Percentiles rank a stretch among this genome's conserved stretches.
Conservation (phyloP, 2,797 vertebrate genomes). For the Hydrocynus forskahlii region DNA sequence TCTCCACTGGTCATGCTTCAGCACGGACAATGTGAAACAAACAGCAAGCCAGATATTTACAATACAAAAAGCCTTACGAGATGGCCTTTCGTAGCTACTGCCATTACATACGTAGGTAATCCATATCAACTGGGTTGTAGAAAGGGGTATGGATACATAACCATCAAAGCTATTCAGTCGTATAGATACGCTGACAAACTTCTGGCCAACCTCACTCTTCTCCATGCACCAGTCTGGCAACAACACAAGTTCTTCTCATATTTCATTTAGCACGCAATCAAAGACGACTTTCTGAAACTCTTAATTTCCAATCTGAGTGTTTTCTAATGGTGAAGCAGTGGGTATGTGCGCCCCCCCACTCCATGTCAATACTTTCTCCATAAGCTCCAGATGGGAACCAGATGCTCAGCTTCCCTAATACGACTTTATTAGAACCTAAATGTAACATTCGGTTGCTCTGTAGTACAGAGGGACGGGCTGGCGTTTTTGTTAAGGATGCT, state of each 20-base stretch:
- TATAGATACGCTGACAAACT: background rate
- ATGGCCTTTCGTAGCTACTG: background rate
- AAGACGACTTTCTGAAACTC: background rate
- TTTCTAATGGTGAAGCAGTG: slow-evolving; percentile 41
- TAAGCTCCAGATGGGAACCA: slow-evolving; percentile 63
- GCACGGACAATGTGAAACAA: background rate
- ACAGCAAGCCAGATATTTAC: background rate
- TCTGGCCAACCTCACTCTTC: background rate
- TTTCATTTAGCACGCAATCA: slow-evolving; percentile 41
- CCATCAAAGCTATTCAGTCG: background rate
- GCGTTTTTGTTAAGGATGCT: slow-evolving; percentile 64
- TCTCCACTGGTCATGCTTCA: background rate
- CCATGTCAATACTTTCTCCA: slow-evolving; percentile 44
- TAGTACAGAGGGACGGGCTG: slow-evolving; percentile 53
- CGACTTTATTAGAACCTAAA: slow-evolving; percentile 65
- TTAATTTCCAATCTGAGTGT: slow-evolving; percentile 42
- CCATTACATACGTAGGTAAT: background rate
- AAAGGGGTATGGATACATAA: background rate
- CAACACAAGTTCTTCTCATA: slow-evolving; percentile 14
- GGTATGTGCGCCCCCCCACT: slow-evolving; percentile 4
- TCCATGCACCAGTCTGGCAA: background rate
- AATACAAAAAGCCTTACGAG: background rate
- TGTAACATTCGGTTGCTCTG: slow-evolving; percentile 63
- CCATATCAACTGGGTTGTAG: background rate
- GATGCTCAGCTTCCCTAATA: slow-evolving; percentile 60